Base-by-base conservation (phyloP, 2,113 vertebrate genomes). In the Brachirus orientalis region DNA sequence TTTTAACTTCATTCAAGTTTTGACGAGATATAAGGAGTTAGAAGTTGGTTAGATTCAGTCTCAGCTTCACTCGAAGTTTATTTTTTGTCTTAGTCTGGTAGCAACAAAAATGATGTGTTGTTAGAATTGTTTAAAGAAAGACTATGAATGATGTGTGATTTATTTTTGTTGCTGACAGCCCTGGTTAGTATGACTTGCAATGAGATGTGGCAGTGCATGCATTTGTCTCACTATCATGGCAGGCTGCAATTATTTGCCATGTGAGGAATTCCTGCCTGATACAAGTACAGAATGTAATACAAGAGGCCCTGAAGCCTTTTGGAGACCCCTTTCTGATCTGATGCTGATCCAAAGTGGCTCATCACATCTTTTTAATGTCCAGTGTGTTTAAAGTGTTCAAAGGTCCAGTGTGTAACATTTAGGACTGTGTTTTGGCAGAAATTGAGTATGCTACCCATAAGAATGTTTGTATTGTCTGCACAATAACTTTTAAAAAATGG, bases 1-100 rank as follows among this genome's bases (percentile, higher is more conserved):
- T 97, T 96, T 95, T 94, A 95, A 93, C 94, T 91, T 96, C 96
- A 96, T 94, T 97, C 95, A 97, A 94, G 92, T 94, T 94, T 92
- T 96, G 96, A 97, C 95, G 96, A 93, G 93, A 93, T 94, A 93
- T 93, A 93, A 87, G 92, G 82, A 86, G 58, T 91, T 44, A 91
- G 73, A 74, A 82, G 80, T 89, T 91, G 88, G 83, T 90, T 92
- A 83, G 86, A 69, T 52, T 38, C 12, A 22, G 38, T 69, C 11
- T 19, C 10, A 9, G 5, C 3, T 1, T 54, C 28, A 28, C 28
- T 28, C 28, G 6, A 28, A 28, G 28, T 28, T 28, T 28, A 28
- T n/a, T n/a, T n/a, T n/a, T n/a, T n/a, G n/a, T n/a, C n/a, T n/a
- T n/a, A n/a, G n/a, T n/a, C n/a, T n/a, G n/a, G n/a, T n/a, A n/a